Conservation (phyloP, 2,113 vertebrate species). For the Hystrix cristata region DNA sequence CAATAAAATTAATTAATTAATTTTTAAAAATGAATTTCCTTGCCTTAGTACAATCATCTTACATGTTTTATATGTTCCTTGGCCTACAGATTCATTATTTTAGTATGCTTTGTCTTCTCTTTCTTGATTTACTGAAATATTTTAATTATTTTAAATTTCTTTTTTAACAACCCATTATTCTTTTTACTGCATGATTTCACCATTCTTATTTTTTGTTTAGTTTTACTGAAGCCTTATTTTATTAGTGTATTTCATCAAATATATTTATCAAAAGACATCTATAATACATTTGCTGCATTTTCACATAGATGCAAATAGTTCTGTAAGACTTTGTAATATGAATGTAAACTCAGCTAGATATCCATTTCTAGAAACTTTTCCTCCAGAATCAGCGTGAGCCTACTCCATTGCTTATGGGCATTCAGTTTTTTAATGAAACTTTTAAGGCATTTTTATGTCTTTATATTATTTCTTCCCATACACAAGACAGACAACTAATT, state of each 20-base stretch:
- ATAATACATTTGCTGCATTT: neutral
- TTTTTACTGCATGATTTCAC: neutral
- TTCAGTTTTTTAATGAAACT: neutral
- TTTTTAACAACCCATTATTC: neutral
- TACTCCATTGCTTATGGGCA: neutral
- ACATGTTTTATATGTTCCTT: no score
- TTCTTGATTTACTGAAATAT: neutral
- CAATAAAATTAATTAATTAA: no score
- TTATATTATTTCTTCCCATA: neutral
- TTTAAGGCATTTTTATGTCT: conserved; percentile 16
- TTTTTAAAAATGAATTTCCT: no score
- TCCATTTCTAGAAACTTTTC: neutral
- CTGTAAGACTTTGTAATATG: neutral
- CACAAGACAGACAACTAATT: neutral
- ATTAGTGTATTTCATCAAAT: neutral
- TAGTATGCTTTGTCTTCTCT: neutral
- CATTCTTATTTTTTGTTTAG: neutral
- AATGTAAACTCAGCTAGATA: neutral
- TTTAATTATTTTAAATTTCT: conserved; percentile 7
- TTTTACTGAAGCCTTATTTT: neutral
- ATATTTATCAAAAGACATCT: neutral
- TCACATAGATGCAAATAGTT: neutral
- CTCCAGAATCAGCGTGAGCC: neutral
- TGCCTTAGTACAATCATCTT: neutral
- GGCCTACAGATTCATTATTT: neutral